A percentile compares a stretch with the other conserved stretches of the same genome.
Evolutionary conservation across 2,888 invertebrate genomes (phyloP).

Genomic region (Biston betularia): DNA sequence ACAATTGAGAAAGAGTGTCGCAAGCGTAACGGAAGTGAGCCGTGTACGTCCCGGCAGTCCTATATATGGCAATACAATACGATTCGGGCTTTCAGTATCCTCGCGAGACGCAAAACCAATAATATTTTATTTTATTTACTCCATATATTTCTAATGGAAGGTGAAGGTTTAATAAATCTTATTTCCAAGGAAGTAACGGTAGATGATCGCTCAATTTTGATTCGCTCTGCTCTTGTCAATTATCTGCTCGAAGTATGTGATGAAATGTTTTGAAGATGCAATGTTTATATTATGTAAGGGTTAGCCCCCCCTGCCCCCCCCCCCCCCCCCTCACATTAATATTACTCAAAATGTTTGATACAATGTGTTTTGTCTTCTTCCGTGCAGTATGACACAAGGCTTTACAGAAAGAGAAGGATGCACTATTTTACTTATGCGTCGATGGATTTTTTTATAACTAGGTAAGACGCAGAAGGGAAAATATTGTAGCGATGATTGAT

Average conservation of each 20-base stretch:
- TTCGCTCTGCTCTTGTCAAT: conserved; percentile 38
- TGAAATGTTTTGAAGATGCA: too few species aligned
- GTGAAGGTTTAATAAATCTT: conserved; percentile 55
- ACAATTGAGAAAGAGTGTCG: conserved; percentile 10
- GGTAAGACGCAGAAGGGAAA: too few species aligned
- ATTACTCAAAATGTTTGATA: too few species aligned
- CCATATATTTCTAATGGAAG: conserved; percentile 48
- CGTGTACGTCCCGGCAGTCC: conserved; percentile 8
- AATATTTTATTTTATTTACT: conserved; percentile 54
- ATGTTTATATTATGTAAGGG: too few species aligned
- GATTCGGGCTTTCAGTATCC: conserved; percentile 24
- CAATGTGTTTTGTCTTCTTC: too few species aligned
- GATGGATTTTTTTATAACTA: too few species aligned
- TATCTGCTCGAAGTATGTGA: conserved; percentile 6
- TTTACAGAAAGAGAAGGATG: too few species aligned
- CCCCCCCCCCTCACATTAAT: too few species aligned
- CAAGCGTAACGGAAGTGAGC: not conserved
- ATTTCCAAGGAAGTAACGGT: conserved; percentile 45
- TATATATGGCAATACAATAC: conserved; percentile 23
- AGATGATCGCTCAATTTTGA: conserved; percentile 37
- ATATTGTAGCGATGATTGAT: too few species aligned
- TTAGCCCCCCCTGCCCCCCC: too few species aligned
- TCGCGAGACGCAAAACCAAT: conserved; percentile 50
- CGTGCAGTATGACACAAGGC: too few species aligned
- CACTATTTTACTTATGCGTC: too few species aligned